phyloP scores from a whole-genome alignment of 2,888 invertebrate genomes.

The Cryptus viduatorius region DNA sequence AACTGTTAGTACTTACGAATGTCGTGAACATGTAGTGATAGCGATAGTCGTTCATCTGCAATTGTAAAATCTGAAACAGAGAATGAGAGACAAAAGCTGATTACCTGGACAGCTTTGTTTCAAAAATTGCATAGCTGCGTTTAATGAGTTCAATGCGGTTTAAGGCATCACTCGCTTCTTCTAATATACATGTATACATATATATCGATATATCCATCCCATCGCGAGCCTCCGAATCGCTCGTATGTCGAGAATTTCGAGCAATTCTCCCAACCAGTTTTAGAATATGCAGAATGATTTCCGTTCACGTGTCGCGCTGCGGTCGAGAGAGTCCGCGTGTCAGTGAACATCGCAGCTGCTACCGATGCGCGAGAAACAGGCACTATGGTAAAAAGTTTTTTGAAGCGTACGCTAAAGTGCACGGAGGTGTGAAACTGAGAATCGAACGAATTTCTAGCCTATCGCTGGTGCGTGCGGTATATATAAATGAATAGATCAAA shows the following conservation, averaged over 20 bases:
- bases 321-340: neutral
- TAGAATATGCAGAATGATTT: slow-evolving; percentile 41
- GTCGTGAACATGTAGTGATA: slow-evolving; percentile 98
- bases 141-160: neutral
- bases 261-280: neutral
- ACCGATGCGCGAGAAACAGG: neutral
- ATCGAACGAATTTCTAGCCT: slow-evolving; percentile 1
- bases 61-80: slow-evolving; percentile 93
- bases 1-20: slow-evolving; percentile 90
- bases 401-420: neutral
- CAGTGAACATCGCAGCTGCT: slow-evolving; percentile 10
- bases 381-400: slow-evolving; percentile 8
- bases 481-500: neutral
- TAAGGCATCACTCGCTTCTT: neutral
- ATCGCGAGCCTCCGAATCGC: neutral
- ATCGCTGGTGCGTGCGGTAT: neutral
- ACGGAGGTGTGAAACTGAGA: slow-evolving; percentile 6
- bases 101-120: neutral
- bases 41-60: slow-evolving; percentile 98
- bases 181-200: neutral
- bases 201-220: neutral
- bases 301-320: neutral
- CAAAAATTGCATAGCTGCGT: too few relatives aligned
- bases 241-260: neutral
- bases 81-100: slow-evolving; percentile 18